These are phyloP conservation scores for Incurvaria masculella DNA, from an alignment of 2,888 invertebrate genomes.

Conservation along the genomic window DNA sequence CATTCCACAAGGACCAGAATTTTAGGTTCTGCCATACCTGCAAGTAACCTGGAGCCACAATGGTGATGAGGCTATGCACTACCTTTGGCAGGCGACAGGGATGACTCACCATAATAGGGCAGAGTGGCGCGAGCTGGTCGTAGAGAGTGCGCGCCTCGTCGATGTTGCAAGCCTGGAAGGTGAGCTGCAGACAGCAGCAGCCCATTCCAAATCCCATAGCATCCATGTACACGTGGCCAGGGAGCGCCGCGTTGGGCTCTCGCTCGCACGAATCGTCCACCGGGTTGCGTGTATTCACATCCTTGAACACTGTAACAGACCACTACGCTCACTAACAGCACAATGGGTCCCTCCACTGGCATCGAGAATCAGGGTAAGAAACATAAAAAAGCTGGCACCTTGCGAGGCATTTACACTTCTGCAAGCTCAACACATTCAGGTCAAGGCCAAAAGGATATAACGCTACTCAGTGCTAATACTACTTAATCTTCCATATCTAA, in stretches of 20 bases:
- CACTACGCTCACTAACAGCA: not conserved
- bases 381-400: too few relatives aligned
- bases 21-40: too few relatives aligned
- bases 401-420: too few relatives aligned
- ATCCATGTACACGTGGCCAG: slow-evolving; percentile 96
- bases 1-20: too few relatives aligned
- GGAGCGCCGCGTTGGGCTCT: slow-evolving; percentile 64
- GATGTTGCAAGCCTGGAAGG: slow-evolving; percentile 96
- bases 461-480: too few relatives aligned
- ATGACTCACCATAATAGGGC: slow-evolving; percentile 97
- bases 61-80: too few relatives aligned
- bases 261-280: slow-evolving; percentile 70
- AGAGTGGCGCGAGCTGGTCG: slow-evolving; percentile 94
- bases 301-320: slow-evolving; percentile 73
- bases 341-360: not conserved
- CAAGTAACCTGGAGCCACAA: too few relatives aligned
- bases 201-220: slow-evolving; percentile 99
- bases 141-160: slow-evolving; percentile 93
- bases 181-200: slow-evolving; percentile 93
- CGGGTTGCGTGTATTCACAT: slow-evolving; percentile 80
- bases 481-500: too few relatives aligned
- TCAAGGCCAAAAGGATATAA: too few relatives aligned
- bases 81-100: too few relatives aligned
- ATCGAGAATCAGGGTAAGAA: too few relatives aligned
- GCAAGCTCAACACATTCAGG: too few relatives aligned